These are phyloP conservation scores for Lepidocolaptes lacrymiger DNA, from an alignment of 2,797 vertebrate species.

Conservation along the genomic window DNA sequence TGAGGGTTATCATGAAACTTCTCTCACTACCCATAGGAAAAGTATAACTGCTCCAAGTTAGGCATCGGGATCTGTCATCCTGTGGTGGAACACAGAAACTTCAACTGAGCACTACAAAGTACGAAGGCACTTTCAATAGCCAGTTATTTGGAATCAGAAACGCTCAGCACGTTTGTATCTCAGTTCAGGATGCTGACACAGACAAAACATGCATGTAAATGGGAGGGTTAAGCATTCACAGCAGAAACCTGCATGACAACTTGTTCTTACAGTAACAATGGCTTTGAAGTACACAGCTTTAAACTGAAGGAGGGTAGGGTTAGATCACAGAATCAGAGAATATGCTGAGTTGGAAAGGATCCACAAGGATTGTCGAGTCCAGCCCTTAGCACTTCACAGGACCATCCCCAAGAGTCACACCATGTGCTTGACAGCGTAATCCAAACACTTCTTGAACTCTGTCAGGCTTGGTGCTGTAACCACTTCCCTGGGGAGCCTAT, in stretches of 20 bases:
- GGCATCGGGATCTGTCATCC: background rate
- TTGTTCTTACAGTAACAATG: background rate
- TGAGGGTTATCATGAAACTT: background rate
- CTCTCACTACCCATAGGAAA: background rate
- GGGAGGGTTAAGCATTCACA: background rate
- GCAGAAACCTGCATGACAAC: background rate
- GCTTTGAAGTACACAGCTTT: background rate
- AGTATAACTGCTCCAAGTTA: background rate
- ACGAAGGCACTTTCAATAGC: background rate
- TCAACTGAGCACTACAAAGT: background rate
- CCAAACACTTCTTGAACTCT: background rate
- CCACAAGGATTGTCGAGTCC: background rate
- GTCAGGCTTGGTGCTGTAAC: background rate
- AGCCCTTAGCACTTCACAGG: background rate
- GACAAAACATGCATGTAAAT: accelerated
- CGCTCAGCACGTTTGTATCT: background rate
- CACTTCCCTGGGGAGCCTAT: background rate
- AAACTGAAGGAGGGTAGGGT: background rate
- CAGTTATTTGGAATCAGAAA: background rate
- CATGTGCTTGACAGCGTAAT: background rate
- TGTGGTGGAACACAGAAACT: background rate
- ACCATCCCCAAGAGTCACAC: background rate
- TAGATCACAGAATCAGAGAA: background rate
- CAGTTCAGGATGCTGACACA: background rate
- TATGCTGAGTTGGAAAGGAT: background rate